These are phyloP conservation scores for Rousettus leschenaultii DNA, from an alignment of 2,113 vertebrate genomes.

Conservation along the genomic window DNA sequence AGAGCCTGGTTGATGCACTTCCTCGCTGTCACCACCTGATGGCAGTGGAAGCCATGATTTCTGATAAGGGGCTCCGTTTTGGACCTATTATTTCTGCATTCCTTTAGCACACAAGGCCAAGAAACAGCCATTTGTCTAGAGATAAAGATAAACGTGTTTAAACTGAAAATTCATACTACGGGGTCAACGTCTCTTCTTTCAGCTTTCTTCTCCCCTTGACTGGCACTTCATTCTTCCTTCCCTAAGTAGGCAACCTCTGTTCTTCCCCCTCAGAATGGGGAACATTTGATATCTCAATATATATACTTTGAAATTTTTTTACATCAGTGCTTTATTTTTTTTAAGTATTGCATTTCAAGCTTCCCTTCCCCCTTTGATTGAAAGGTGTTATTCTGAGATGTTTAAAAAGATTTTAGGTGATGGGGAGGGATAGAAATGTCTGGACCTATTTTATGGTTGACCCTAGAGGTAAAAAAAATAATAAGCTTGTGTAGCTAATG, in stretches of 20 bases:
- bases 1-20: constrained; percentile 22
- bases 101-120: constrained; percentile 38
- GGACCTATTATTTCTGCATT: constrained; percentile 57
- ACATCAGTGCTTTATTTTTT: constrained; percentile 36
- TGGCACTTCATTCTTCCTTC: not conserved
- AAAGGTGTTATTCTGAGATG: constrained; percentile 28
- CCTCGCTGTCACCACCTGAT: constrained; percentile 40
- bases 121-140: constrained; percentile 61
- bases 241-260: not conserved
- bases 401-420: not conserved
- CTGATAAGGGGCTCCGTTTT: not conserved
- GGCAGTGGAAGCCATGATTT: constrained; percentile 67
- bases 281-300: not conserved
- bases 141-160: constrained; percentile 49
- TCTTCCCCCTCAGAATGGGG: not conserved
- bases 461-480: not conserved
- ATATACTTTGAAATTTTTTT: constrained; percentile 44
- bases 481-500: not conserved
- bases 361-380: not conserved
- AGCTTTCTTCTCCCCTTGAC: not conserved
- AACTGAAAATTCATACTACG: constrained; percentile 13
- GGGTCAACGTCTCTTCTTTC: not conserved
- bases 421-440: not conserved
- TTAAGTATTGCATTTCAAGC: not conserved
- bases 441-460: constrained; percentile 5